Conservation (phyloP, 2,113 vertebrate genomes). For the Hiodon alosoides region DNA sequence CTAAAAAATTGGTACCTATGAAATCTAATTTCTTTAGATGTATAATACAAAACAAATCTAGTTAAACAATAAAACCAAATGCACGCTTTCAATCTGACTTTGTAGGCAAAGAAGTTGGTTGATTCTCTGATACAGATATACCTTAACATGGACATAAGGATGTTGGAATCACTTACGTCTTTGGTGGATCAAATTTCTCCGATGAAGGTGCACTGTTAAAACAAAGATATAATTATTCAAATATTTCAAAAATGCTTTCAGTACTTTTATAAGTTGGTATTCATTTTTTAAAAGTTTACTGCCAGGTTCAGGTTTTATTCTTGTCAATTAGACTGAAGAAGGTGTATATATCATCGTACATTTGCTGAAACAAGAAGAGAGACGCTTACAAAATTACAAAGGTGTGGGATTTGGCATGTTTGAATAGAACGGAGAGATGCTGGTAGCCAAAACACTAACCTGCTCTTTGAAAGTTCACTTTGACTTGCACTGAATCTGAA, state of each 20-base stretch:
- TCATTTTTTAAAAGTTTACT: conserved; percentile 30
- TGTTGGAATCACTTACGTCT: conserved; percentile 24
- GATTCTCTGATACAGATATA: not conserved
- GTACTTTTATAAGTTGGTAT: not conserved
- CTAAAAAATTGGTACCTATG: too few species aligned
- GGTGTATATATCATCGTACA: too few species aligned
- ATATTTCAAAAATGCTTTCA: not conserved
- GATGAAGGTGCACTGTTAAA: conserved; percentile 28
- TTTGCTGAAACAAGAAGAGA: too few species aligned
- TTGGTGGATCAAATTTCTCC: conserved; percentile 27
- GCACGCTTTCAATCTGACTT: not conserved
- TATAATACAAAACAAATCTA: not conserved
- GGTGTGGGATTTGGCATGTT: too few species aligned
- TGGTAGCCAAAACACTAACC: conserved; percentile 38
- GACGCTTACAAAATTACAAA: too few species aligned
- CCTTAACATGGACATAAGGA: not conserved
- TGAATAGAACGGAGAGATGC: not conserved
- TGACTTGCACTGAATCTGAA: conserved; percentile 50
- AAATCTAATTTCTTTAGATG: too few species aligned
- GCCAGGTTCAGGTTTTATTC: conserved; percentile 30
- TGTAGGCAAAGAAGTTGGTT: not conserved
- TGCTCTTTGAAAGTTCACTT: conserved; percentile 37
- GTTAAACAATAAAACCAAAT: not conserved
- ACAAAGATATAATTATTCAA: not conserved
- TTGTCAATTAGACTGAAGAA: not conserved